A percentile compares a stretch with the other conserved stretches of the same genome.
phyloP scores from a whole-genome alignment of 2,888 invertebrate species.

The Pycnomerus fuliginosus region DNA sequence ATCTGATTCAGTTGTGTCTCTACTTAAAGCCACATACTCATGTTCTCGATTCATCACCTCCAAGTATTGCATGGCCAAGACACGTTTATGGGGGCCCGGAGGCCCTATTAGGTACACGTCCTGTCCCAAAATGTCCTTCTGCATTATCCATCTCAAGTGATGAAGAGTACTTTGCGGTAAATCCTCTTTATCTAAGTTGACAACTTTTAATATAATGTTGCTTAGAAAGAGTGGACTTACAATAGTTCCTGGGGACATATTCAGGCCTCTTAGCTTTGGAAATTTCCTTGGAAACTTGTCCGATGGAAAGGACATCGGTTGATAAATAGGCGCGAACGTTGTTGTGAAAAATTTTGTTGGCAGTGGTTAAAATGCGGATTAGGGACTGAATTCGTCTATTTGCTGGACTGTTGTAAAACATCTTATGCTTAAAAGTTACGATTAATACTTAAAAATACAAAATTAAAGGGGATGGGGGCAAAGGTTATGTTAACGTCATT shows the following conservation, averaged over 20 bases:
- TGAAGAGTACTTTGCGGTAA: constrained; percentile 72
- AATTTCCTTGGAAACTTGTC: constrained; percentile 69
- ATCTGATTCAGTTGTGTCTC: constrained; percentile 97
- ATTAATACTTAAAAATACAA: constrained; percentile 6
- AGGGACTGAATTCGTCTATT: constrained; percentile 37
- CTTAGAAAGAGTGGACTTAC: constrained; percentile 55
- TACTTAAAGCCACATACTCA: constrained; percentile 89
- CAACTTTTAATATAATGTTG: constrained; percentile 12
- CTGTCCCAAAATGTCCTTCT: constrained; percentile 89
- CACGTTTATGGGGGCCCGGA: constrained; percentile 81
- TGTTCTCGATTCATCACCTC: constrained; percentile 87
- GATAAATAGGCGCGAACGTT: constrained; percentile 47
- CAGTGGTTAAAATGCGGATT: constrained; percentile 35
- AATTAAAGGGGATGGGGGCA: constrained; percentile 24
- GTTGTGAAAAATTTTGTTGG: constrained; percentile 30
- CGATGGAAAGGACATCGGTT: constrained; percentile 67
- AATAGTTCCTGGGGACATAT: constrained; percentile 80
- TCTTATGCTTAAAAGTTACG: constrained; percentile 24
- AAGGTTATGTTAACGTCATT: constrained; percentile 38
- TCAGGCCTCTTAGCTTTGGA: constrained; percentile 67
- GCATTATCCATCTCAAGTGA: constrained; percentile 94
- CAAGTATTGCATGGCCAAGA: constrained; percentile 83
- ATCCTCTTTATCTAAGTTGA: constrained; percentile 56
- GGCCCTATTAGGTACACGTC: constrained; percentile 94
- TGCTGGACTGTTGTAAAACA: constrained; percentile 32